Conservation (phyloP, 2,797 vertebrate species). For the Kryptolebias ocellatus region DNA sequence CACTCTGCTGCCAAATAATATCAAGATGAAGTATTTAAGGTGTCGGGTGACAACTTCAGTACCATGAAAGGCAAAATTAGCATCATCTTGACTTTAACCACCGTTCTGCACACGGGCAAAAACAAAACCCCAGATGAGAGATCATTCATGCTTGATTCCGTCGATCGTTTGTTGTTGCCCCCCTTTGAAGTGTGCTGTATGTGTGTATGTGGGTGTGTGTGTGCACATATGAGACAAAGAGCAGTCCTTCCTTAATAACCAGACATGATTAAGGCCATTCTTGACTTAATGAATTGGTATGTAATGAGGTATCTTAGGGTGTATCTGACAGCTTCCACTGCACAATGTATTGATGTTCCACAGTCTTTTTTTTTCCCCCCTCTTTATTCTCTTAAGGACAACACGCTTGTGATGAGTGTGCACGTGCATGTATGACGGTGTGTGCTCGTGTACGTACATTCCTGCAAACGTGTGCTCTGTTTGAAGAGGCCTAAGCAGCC, state of each 20-base stretch:
- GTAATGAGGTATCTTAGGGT: constrained; percentile 64
- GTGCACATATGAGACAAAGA: constrained; percentile 1
- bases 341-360: constrained; percentile 50
- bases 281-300: constrained; percentile 68
- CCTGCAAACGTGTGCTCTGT: constrained; percentile 30
- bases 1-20: constrained; percentile 23
- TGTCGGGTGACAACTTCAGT: constrained; percentile 18
- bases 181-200: constrained; percentile 49
- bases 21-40: constrained; percentile 22
- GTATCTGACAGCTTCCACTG: constrained; percentile 54
- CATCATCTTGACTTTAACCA: constrained; percentile 40
- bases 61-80: constrained; percentile 46
- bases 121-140: constrained; percentile 49
- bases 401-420: constrained; percentile 23
- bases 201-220: constrained; percentile 24
- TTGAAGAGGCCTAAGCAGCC: constrained; percentile 41
- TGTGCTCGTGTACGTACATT: constrained; percentile 26
- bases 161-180: constrained; percentile 64
- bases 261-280: constrained; percentile 63
- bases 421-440: background rate
- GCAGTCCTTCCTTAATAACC: constrained; percentile 52
- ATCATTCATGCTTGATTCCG: constrained; percentile 56
- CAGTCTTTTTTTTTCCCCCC: constrained; percentile 25
- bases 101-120: constrained; percentile 32
- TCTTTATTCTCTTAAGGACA: constrained; percentile 38